Conservation (phyloP, 2,113 vertebrate species). For the Peromyscus leucopus region DNA sequence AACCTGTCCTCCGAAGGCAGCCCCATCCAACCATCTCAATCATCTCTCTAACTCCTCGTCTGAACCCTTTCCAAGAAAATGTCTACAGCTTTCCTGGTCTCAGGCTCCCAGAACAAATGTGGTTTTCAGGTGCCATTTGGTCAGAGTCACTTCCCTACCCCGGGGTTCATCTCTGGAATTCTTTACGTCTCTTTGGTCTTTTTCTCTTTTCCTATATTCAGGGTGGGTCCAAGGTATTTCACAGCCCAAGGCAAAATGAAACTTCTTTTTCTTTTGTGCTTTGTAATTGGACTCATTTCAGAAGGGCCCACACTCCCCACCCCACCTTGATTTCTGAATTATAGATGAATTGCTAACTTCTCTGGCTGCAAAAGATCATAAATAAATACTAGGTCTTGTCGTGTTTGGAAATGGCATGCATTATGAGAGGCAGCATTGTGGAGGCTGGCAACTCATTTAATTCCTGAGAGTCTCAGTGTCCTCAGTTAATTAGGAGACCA, state of each 20-base stretch:
- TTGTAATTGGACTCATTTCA: constrained; percentile 72
- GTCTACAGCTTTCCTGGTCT: constrained; percentile 77
- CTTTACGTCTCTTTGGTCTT: constrained; percentile 77
- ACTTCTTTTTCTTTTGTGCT: constrained; percentile 61
- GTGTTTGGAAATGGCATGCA: neutral
- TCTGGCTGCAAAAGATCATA: constrained; percentile 24
- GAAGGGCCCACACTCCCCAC: constrained; percentile 21
- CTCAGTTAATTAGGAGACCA: neutral
- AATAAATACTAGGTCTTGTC: constrained; percentile 39
- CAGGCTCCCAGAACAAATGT: constrained; percentile 79
- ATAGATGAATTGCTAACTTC: constrained; percentile 48
- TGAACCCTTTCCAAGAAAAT: constrained; percentile 83
- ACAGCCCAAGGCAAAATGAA: constrained; percentile 73
- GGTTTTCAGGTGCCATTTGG: constrained; percentile 81
- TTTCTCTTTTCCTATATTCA: constrained; percentile 61
- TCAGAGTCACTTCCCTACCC: constrained; percentile 77
- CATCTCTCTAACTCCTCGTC: constrained; percentile 71
- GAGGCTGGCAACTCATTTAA: neutral
- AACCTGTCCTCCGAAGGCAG: constrained; percentile 55
- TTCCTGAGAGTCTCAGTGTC: neutral
- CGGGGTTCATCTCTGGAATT: constrained; percentile 79
- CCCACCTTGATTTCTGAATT: constrained; percentile 47
- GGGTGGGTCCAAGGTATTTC: constrained; percentile 75
- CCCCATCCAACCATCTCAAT: constrained; percentile 57
- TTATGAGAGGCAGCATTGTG: neutral